These are phyloP conservation scores for Cosmia pyralina DNA, from an alignment of 2,888 invertebrate species.

Conservation along the genomic window DNA sequence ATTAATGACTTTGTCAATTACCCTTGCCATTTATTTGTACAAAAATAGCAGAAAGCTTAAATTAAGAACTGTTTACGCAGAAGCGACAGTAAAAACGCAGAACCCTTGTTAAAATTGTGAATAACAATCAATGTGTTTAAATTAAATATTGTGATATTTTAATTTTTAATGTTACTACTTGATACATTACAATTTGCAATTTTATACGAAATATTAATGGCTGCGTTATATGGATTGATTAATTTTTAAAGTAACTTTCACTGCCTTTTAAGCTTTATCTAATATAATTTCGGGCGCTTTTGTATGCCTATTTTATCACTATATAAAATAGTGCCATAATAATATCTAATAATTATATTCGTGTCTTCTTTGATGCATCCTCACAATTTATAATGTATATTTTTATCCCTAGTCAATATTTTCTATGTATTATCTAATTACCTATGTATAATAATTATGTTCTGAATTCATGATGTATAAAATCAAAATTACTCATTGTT, in stretches of 20 bases:
- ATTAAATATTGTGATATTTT: conserved; percentile 78
- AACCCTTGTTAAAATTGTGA: conserved; percentile 66
- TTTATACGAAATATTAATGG: conserved; percentile 65
- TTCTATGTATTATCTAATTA: conserved; percentile 57
- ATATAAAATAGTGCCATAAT: conserved; percentile 88
- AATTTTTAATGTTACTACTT: conserved; percentile 60
- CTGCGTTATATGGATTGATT: conserved; percentile 67
- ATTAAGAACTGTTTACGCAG: conserved; percentile 49
- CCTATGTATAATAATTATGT: conserved; percentile 60
- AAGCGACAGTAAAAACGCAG: conserved; percentile 28
- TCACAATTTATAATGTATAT: conserved; percentile 71
- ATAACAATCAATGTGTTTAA: conserved; percentile 66
- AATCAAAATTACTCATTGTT: conserved; percentile 69
- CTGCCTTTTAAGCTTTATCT: conserved; percentile 82
- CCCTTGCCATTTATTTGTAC: conserved; percentile 74
- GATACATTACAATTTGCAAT: conserved; percentile 64
- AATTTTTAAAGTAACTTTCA: conserved; percentile 68
- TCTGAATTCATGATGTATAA: conserved; percentile 63
- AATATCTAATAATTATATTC: conserved; percentile 53
- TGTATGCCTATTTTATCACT: conserved; percentile 82
- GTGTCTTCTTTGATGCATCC: conserved; percentile 70
- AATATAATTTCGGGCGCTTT: conserved; percentile 71
- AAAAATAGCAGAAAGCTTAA: conserved; percentile 69
- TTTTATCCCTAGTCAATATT: conserved; percentile 81
- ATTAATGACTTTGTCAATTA: conserved; percentile 74